Evolutionary conservation across 1,140 invertebrate genomes (phyloP), one percentile per base, ranked within the genome.

Genomic region (Odontomachus brunneus): DNA sequence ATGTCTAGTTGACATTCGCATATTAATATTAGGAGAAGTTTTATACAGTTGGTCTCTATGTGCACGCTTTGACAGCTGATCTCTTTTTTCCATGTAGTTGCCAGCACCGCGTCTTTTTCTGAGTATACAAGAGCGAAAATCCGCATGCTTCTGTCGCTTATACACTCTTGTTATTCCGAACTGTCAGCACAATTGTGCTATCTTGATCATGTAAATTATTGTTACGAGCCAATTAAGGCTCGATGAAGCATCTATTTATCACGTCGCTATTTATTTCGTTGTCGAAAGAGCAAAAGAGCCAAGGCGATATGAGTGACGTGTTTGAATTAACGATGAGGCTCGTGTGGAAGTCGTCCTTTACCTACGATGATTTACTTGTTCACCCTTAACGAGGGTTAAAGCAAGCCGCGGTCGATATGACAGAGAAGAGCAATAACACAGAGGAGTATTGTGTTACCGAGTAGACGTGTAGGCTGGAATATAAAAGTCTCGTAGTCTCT

Each of bases 401-500:
- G 44, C 57, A 29, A 17, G 15, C 71, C 53, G 17, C 57, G 85
- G 14, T 86, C 69, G 81, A 84, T 80, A 75, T 74, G 87, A 86
- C 29, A 38, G 49, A 49, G 17, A 44, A 19, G 74, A 71, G 38
- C 9, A 44, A 44, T 11, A 44, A 44, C 38, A 7, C 38, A 4
- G 38, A 44, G 3, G 53, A 60, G 33, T 26, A 17, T 80, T 80
- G 69, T 80, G 63, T 33, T 59, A 24, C 49, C 26, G 51, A 72
- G 57, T 63, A 44, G 15, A 19, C 60, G 63, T 48, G 75, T 57
- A 44, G 29, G 29, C 26, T 4, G 26, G 26, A 48, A 59, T 55
- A 87, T 87, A 87, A 87, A 84, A 84, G 82, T 87, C 38, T 11
- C 38, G 38, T 69, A 81, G 85, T 80, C 74, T 81, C 85, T 81